Base-by-base conservation (phyloP, 2,888 invertebrate genomes). In the Noctua janthina region DNA sequence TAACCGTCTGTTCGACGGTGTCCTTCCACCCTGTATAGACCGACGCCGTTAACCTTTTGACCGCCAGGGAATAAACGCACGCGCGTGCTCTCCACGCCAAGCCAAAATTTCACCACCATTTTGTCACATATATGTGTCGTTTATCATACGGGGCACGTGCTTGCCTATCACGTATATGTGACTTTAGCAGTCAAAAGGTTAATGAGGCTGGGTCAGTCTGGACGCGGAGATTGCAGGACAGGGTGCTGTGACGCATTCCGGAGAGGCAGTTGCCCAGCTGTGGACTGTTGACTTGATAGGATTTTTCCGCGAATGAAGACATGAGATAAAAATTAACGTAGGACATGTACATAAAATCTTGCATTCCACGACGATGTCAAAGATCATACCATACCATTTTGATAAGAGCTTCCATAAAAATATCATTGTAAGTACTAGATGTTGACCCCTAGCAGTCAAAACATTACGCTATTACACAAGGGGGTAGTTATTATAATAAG, bases 361-460 rank as follows among this genome's bases (percentile, higher is more conserved):
- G 10, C 29, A 43, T 17, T 39, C 54, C 7, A n/a, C 29, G 8
- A 15, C 8, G 2, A 70, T n/a, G 68, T 64, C 54, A 81, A 68
- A 80, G 80, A 54, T 73, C 62, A 68, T 35, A 49, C 7, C 0
- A 49, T 1, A 5, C 6, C 17, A n/a, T 64, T 56, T 66, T 17
- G 76, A 67, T 72, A 46, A 70, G 35, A 72, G 54, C 66, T 82
- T 69, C 79, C 79, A 49, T 56, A 79, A 82, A 82, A 76, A 74
- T 62, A 69, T 66, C 2, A 49, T 15, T 13, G 8, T 62, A 56
- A 15, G 62, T 43, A 43, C 51, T 13, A 73, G 46, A 10, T 39
- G 43, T 15, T 80, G 72, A 78, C 64, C 49, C 64, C 51, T 39
- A 39, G 17, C 43, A 71, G 66, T 67, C 15, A 69, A 49, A 66